Percentiles rank a stretch among this genome's conserved stretches.
These are phyloP conservation scores for Dicranocentrus wangi DNA, from an alignment of 2,888 invertebrate genomes.

Conservation along the genomic window DNA sequence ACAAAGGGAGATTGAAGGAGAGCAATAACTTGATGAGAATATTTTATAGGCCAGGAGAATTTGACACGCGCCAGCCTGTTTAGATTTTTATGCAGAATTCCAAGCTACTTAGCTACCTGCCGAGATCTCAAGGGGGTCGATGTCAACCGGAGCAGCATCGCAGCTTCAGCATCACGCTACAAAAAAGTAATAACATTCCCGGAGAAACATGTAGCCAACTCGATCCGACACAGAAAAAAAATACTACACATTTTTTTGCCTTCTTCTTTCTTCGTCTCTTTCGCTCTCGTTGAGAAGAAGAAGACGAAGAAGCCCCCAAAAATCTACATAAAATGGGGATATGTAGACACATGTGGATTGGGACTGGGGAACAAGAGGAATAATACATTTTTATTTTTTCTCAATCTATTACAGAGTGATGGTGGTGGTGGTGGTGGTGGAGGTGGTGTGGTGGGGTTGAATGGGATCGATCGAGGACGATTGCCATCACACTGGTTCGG, in stretches of 20 bases:
- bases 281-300: not conserved
- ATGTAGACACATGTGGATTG: constrained; percentile 46
- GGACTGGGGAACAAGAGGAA: too few relatives aligned
- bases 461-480: not conserved
- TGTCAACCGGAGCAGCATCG: constrained; percentile 69
- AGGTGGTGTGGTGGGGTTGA: too few relatives aligned
- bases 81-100: constrained; percentile 72
- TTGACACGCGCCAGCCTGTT: constrained; percentile 71
- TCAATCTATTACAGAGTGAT: constrained; percentile 39
- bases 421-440: too few relatives aligned
- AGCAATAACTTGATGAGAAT: constrained; percentile 72
- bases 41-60: constrained; percentile 70
- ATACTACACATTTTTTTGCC: too few relatives aligned
- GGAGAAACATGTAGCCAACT: constrained; percentile 32
- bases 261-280: not conserved
- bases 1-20: constrained; percentile 19
- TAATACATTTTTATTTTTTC: constrained; percentile 14
- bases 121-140: constrained; percentile 72
- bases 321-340: constrained; percentile 46
- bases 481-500: too few relatives aligned
- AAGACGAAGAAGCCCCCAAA: not conserved
- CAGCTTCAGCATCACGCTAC: constrained; percentile 22
- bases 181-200: constrained; percentile 51
- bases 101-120: constrained; percentile 71
- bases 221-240: too few relatives aligned